These are phyloP conservation scores for Heliconius ethilla DNA, from an alignment of 2,888 invertebrate genomes.

Conservation along the genomic window DNA sequence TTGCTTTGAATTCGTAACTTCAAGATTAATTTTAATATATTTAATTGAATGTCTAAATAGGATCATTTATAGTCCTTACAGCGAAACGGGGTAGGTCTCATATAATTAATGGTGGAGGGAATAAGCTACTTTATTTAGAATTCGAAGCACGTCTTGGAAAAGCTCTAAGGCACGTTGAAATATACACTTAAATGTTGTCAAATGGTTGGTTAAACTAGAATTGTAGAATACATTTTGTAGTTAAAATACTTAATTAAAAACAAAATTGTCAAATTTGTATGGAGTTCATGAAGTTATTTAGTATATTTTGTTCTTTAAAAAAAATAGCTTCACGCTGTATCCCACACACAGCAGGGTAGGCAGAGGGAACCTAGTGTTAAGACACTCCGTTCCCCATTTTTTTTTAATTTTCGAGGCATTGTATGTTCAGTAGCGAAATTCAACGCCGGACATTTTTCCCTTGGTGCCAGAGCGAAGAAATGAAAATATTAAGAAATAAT, in stretches of 20 bases:
- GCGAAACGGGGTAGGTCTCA: constrained; percentile 30
- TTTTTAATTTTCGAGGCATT: no score
- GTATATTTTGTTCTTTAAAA: not conserved
- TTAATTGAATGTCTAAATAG: constrained; percentile 30
- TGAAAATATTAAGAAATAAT: no score
- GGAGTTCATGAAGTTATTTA: not conserved
- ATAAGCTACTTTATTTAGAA: constrained; percentile 34
- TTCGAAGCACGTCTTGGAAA: constrained; percentile 38
- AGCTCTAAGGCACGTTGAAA: constrained; percentile 30
- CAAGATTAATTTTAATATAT: constrained; percentile 29
- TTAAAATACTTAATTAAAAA: not conserved
- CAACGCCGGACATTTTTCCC: no score
- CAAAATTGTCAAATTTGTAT: not conserved
- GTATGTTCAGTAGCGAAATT: no score
- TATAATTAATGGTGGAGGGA: constrained; percentile 36
- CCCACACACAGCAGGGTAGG: no score
- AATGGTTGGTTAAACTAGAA: constrained; percentile 18
- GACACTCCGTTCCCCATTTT: no score
- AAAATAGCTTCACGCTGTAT: no score
- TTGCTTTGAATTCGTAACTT: constrained; percentile 11
- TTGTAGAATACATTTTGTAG: constrained; percentile 10
- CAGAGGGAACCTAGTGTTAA: no score
- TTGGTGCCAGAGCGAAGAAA: no score
- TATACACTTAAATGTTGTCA: constrained; percentile 31
- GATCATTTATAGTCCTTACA: constrained; percentile 35